Conservation (phyloP, 2,888 invertebrate genomes). For the Drosophila macrothrix region DNA sequence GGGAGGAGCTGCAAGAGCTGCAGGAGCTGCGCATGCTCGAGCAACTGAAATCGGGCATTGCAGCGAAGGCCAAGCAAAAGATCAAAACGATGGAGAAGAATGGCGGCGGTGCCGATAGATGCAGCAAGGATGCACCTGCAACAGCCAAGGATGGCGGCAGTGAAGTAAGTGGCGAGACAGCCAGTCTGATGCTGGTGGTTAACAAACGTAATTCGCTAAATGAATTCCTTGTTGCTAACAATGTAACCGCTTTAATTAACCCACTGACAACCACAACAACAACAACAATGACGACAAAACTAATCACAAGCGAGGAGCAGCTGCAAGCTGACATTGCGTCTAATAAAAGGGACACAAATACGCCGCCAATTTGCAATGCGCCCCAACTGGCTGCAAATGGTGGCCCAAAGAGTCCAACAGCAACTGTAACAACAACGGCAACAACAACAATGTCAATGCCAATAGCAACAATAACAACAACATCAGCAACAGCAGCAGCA, state of each 20-base stretch:
- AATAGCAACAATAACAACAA: constrained; percentile 16
- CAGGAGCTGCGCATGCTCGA: constrained; percentile 89
- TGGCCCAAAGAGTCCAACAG: constrained; percentile 69
- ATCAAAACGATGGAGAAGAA: constrained; percentile 86
- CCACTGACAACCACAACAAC: constrained; percentile 65
- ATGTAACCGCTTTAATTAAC: constrained; percentile 81
- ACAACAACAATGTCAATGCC: constrained; percentile 13
- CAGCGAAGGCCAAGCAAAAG: constrained; percentile 90
- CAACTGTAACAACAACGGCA: constrained; percentile 27
- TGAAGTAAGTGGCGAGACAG: constrained; percentile 80
- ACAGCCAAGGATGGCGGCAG: constrained; percentile 31
- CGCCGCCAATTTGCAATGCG: constrained; percentile 77
- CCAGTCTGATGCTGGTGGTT: constrained; percentile 37
- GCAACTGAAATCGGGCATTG: constrained; percentile 88
- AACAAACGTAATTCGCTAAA: constrained; percentile 85
- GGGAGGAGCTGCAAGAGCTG: constrained; percentile 86
- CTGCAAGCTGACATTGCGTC: constrained; percentile 28
- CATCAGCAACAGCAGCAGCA: background rate
- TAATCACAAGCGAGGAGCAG: constrained; percentile 27
- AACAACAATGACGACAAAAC: constrained; percentile 10
- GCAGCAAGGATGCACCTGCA: constrained; percentile 32
- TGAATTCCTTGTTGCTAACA: constrained; percentile 84
- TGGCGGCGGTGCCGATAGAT: constrained; percentile 52
- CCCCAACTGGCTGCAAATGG: constrained; percentile 76
- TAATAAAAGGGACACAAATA: constrained; percentile 64